Conservation (phyloP, 2,113 vertebrate species). For the Falco punctatus region DNA sequence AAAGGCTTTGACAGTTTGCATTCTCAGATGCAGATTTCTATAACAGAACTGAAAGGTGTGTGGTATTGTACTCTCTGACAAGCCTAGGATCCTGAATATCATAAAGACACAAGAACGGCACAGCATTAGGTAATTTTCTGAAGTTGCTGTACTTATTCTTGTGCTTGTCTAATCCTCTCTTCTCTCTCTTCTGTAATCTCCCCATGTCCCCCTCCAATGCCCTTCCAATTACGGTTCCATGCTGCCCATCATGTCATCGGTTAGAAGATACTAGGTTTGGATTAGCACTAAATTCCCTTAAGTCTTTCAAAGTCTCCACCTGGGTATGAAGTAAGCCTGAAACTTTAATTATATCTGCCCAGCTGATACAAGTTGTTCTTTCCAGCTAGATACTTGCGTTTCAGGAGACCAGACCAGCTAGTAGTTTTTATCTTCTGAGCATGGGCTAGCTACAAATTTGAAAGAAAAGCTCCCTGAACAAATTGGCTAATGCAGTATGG, state of each 20-base stretch:
- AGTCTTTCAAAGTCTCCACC: constrained; percentile 63
- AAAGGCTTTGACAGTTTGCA: constrained; percentile 29
- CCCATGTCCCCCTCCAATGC: constrained; percentile 64
- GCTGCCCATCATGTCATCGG: constrained; percentile 54
- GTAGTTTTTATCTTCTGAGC: background rate
- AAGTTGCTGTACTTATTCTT: constrained; percentile 48
- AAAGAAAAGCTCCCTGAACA: constrained; percentile 46
- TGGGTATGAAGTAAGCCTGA: constrained; percentile 58
- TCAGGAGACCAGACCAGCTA: constrained; percentile 14
- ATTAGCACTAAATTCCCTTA: constrained; percentile 70
- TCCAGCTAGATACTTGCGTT: constrained; percentile 5
- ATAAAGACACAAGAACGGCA: constrained; percentile 48
- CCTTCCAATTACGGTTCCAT: constrained; percentile 65
- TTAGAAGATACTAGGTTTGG: constrained; percentile 52
- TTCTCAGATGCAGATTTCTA: constrained; percentile 36
- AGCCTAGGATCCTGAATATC: constrained; percentile 38
- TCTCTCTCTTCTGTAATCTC: constrained; percentile 60
- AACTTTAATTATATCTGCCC: constrained; percentile 65
- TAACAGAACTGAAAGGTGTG: constrained; percentile 17
- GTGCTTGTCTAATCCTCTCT: constrained; percentile 66
- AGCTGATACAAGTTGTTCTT: constrained; percentile 48
- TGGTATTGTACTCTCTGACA: constrained; percentile 39
- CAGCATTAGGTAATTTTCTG: constrained; percentile 52
- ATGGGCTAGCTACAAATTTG: background rate
- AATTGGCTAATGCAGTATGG: background rate